Percentiles rank a stretch among this genome's conserved stretches.
Evolutionary conservation across 2,888 invertebrate genomes (phyloP).

Genomic region (Protonemura montana): DNA sequence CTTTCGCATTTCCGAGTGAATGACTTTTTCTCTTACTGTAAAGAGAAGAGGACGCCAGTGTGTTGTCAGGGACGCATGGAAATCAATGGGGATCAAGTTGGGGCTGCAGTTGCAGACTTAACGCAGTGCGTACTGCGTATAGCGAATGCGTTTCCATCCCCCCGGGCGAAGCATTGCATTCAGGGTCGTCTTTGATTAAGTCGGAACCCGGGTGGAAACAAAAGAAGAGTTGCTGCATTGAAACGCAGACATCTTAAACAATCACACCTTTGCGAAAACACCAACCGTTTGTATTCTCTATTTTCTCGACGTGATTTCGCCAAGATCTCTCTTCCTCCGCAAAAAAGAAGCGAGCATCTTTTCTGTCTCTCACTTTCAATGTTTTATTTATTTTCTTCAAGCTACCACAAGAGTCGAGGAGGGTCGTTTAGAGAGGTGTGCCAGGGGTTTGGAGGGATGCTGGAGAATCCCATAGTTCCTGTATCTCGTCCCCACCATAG

Average conservation of each 20-base stretch:
- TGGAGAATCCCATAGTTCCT: conserved; percentile 2
- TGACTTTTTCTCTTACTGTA: conserved; percentile 24
- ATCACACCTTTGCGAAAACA: background rate
- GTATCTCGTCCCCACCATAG: conserved; percentile 21
- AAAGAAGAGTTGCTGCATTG: background rate
- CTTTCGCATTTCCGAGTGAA: conserved; percentile 45
- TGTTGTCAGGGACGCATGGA: background rate
- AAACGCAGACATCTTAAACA: background rate
- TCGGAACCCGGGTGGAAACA: too few relatives aligned
- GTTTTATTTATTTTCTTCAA: conserved; percentile 45
- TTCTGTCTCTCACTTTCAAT: conserved; percentile 44
- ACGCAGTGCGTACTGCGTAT: background rate
- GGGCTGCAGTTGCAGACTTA: too few relatives aligned
- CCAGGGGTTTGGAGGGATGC: background rate
- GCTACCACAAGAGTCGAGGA: conserved; percentile 39
- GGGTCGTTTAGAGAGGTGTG: conserved; percentile 21
- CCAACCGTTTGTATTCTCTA: conserved; percentile 1
- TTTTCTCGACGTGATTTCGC: conserved; percentile 2
- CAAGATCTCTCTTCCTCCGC: background rate
- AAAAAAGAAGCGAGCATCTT: conserved; percentile 23
- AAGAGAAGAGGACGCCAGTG: background rate
- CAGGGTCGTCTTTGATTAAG: background rate
- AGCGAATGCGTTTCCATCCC: background rate
- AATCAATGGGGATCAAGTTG: background rate
- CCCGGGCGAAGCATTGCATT: background rate